Percentiles rank a stretch among this genome's conserved stretches.
Conservation (phyloP, 35 echinoderm and acorn worm genomes). For the Ophioderma brevispina region DNA sequence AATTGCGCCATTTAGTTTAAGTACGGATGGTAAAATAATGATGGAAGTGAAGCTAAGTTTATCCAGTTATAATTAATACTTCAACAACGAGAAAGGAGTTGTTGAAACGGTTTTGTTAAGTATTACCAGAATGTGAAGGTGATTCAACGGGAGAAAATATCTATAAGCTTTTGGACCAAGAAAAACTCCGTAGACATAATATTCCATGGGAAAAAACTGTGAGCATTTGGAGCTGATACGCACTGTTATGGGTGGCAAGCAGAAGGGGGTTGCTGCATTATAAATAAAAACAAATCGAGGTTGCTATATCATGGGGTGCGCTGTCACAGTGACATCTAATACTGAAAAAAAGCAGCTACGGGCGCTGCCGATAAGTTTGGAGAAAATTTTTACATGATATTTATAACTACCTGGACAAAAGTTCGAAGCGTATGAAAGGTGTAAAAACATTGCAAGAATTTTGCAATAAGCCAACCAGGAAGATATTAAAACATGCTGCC, state of each 20-base stretch:
- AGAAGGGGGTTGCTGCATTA: conserved; percentile 25
- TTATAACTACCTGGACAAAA: conserved; percentile 59
- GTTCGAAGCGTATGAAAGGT: no score
- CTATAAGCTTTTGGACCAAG: conserved; percentile 27
- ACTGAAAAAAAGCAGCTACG: conserved; percentile 36
- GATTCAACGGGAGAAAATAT: conserved; percentile 48
- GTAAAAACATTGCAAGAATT: no score
- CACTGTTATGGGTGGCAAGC: conserved; percentile 41
- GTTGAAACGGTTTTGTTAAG: conserved; percentile 7
- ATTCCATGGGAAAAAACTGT: conserved; percentile 60
- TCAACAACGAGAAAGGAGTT: conserved; percentile 20
- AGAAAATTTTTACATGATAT: conserved; percentile 54
- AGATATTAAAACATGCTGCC: no score
- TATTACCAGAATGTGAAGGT: conserved; percentile 40
- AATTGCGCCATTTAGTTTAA: conserved; percentile 36
- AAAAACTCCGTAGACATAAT: not conserved
- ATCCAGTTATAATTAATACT: conserved; percentile 49
- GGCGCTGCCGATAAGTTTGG: conserved; percentile 39
- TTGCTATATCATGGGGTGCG: conserved; percentile 24
- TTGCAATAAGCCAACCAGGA: no score
- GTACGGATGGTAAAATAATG: conserved; percentile 61
- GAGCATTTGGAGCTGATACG: conserved; percentile 57
- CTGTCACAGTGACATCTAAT: conserved; percentile 22
- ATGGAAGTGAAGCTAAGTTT: conserved; percentile 39
- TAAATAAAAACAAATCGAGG: conserved; percentile 25